Conservation (phyloP, 1,140 invertebrate species). For the Drosophila chauvacae region DNA sequence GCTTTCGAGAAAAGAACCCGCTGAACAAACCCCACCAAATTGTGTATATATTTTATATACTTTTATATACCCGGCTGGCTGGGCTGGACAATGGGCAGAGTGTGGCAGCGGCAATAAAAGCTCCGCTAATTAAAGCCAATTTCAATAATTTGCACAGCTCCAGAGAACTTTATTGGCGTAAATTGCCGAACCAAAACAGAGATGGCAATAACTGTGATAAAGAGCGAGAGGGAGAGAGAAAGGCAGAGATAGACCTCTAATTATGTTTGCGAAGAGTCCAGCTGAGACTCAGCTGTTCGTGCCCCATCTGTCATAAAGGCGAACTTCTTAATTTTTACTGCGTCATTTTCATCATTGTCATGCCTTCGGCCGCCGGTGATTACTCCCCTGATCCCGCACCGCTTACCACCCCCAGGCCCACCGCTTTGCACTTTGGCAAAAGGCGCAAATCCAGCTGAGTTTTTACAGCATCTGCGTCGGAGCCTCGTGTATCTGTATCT, state of each 20-base stretch:
- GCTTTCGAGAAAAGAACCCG: constrained; percentile 41
- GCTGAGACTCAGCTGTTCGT: constrained; percentile 74
- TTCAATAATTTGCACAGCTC: constrained; percentile 74
- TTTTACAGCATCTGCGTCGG: constrained; percentile 66
- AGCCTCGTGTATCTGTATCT: constrained; percentile 40
- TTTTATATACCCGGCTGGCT: neutral
- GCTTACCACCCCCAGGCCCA: constrained; percentile 20
- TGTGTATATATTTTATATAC: constrained; percentile 15
- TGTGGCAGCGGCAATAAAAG: constrained; percentile 70
- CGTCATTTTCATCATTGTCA: constrained; percentile 84
- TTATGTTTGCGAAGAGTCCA: constrained; percentile 71
- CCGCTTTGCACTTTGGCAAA: constrained; percentile 61
- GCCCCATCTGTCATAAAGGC: constrained; percentile 84
- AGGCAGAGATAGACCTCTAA: constrained; percentile 65
- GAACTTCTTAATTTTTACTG: constrained; percentile 84
- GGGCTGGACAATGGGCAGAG: constrained; percentile 37
- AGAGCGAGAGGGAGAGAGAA: constrained; percentile 3
- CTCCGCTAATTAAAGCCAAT: constrained; percentile 79
- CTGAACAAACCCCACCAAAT: constrained; percentile 29
- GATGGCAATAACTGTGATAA: constrained; percentile 4
- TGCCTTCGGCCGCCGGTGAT: constrained; percentile 60
- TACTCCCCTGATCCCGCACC: constrained; percentile 30
- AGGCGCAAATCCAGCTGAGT: constrained; percentile 49
- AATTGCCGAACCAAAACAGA: constrained; percentile 61
- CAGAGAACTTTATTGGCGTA: constrained; percentile 70